Evolutionary conservation across 2,797 vertebrate species (phyloP).

Genomic region (Sebastes glaucus): DNA sequence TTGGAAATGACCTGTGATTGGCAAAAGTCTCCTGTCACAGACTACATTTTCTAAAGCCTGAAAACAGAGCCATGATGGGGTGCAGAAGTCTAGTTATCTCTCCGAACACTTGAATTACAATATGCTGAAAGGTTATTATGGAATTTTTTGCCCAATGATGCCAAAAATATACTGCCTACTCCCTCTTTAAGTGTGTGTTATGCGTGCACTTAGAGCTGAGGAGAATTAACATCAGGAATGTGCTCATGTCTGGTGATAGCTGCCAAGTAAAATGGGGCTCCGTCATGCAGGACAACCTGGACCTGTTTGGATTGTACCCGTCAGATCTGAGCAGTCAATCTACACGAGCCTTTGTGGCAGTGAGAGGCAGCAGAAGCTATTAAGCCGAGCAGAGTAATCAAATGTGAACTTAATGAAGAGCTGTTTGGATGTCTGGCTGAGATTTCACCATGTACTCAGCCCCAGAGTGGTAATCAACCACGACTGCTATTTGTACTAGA

Average conservation of each 20-base stretch:
- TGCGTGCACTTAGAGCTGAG: conserved; percentile 19
- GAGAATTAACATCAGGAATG: conserved; percentile 53
- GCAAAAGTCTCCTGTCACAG: fast-evolving
- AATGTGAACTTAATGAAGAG: conserved; percentile 62
- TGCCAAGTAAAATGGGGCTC: conserved; percentile 49
- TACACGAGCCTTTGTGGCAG: not conserved
- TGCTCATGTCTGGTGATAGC: conserved; percentile 48
- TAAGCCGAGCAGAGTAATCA: conserved; percentile 48
- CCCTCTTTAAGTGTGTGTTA: not conserved
- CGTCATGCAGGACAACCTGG: conserved; percentile 20
- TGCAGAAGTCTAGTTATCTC: too few species aligned
- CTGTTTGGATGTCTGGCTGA: conserved; percentile 63
- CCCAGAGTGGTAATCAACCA: conserved; percentile 56
- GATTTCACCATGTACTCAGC: conserved; percentile 56
- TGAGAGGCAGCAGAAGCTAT: conserved; percentile 27
- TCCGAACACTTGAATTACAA: fast-evolving
- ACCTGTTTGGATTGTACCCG: conserved; percentile 21
- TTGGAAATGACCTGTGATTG: too few species aligned
- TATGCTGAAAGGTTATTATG: too few species aligned
- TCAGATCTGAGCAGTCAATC: conserved; percentile 33
- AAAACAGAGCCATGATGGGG: too few species aligned
- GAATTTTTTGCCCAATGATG: too few species aligned
- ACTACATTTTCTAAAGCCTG: too few species aligned
- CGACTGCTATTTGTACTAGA: conserved; percentile 53
- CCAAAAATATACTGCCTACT: too few species aligned